Conservation (phyloP, 1,140 invertebrate genomes). For the Rhynchophorus ferrugineus region DNA sequence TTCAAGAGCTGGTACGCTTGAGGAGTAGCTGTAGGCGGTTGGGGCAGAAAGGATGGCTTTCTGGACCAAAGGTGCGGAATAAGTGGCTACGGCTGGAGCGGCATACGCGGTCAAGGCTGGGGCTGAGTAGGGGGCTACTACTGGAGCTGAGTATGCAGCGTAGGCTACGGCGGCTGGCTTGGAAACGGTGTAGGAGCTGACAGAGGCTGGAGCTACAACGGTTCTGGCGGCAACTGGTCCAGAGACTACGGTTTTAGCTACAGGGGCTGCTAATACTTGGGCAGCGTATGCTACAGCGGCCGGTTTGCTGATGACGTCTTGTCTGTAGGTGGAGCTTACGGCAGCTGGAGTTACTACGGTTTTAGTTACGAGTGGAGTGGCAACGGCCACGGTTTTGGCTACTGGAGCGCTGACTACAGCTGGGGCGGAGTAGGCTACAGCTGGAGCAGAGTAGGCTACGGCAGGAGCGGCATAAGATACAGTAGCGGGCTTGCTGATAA, state of each 20-base stretch:
- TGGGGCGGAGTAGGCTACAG: constrained; percentile 1
- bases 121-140: not conserved
- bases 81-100: constrained; percentile 14
- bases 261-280: constrained; percentile 4
- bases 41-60: not conserved
- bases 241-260: not conserved
- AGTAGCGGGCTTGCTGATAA: constrained; percentile 4
- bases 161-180: constrained; percentile 1
- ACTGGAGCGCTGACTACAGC: not conserved
- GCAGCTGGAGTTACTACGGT: constrained; percentile 11
- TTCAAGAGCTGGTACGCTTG: not conserved
- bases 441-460: not conserved
- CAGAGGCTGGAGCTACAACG: constrained; percentile 1
- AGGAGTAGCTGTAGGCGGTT: not conserved
- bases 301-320: constrained; percentile 10
- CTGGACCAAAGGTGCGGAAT: not conserved
- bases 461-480: not conserved
- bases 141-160: constrained; percentile 2
- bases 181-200: constrained; percentile 4
- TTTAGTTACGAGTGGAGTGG: constrained; percentile 15
- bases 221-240: constrained; percentile 8
- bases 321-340: constrained; percentile 15
- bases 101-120: constrained; percentile 8
- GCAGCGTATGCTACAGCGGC: constrained; percentile 4
- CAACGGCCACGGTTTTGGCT: constrained; percentile 9